Evolutionary conservation across 2,113 vertebrate species (phyloP).

Genomic region (Bothrops jararaca): DNA sequence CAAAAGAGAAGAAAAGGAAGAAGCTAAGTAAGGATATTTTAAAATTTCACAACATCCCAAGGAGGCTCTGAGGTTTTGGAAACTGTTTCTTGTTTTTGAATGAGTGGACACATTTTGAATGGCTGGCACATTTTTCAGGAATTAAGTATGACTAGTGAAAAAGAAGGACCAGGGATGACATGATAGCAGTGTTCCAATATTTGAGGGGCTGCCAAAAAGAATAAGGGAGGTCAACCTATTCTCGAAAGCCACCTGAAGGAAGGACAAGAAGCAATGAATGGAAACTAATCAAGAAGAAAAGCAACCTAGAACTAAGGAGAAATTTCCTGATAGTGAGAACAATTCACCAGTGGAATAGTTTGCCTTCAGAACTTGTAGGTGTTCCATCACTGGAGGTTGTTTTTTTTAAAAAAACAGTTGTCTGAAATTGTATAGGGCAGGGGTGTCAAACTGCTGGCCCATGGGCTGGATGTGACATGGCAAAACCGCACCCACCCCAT

Average conservation of each 20-base stretch:
- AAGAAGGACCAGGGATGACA: neutral
- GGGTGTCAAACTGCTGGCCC: no score
- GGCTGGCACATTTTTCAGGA: neutral
- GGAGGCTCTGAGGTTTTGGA: neutral
- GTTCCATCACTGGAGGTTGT: neutral
- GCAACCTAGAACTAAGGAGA: neutral
- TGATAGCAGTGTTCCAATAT: neutral
- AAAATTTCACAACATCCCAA: conserved; percentile 20
- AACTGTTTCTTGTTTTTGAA: conserved; percentile 1
- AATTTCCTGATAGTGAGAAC: neutral
- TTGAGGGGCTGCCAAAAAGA: neutral
- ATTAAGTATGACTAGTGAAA: neutral
- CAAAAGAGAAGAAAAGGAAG: conserved; percentile 13
- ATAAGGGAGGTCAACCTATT: neutral
- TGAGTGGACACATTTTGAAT: neutral
- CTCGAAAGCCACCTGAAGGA: neutral
- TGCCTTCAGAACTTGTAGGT: neutral
- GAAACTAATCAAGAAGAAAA: neutral
- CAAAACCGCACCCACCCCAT: no score
- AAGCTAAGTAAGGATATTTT: conserved; percentile 24
- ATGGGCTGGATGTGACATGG: no score
- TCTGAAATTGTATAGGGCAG: neutral
- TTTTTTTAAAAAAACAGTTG: neutral
- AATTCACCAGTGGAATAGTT: neutral
- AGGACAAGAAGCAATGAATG: neutral